phyloP scores from a whole-genome alignment of 2,113 vertebrate species.

The Polyodon spathula region DNA sequence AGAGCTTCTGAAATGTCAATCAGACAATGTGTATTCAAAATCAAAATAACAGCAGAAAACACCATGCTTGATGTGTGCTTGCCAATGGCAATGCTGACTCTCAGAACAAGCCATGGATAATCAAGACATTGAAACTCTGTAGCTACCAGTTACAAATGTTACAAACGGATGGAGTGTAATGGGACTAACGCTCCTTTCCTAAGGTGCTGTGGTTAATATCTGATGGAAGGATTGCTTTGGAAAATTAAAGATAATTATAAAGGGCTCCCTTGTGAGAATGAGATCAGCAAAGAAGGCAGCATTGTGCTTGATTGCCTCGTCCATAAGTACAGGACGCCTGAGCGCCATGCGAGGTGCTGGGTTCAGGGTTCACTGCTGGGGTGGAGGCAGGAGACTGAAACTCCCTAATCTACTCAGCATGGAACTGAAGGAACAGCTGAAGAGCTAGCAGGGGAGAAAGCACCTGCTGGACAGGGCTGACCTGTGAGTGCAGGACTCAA shows the following conservation, averaged over 20 bases:
- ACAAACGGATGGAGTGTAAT: neutral
- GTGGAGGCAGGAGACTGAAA: slow-evolving; percentile 10
- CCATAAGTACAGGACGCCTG: neutral
- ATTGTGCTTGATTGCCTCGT: neutral
- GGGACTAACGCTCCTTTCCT: neutral
- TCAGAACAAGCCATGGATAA: neutral
- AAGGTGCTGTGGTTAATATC: neutral
- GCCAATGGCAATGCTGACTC: neutral
- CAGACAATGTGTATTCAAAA: slow-evolving; percentile 12
- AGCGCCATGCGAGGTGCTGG: slow-evolving; percentile 9
- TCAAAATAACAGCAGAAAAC: neutral
- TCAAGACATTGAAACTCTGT: neutral
- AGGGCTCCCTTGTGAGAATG: neutral
- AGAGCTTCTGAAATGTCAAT: slow-evolving; percentile 33
- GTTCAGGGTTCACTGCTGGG: slow-evolving; percentile 9
- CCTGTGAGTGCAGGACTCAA: neutral
- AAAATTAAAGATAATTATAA: slow-evolving; percentile 8
- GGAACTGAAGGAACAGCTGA: neutral
- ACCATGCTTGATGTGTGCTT: neutral
- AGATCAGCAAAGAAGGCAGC: neutral
- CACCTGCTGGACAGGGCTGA: neutral
- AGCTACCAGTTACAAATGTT: neutral
- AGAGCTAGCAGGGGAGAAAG: slow-evolving; percentile 6
- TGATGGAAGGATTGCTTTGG: neutral
- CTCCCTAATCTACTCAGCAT: slow-evolving; percentile 7